phyloP scores from a whole-genome alignment of 2,888 invertebrate genomes.

The Meteorus colon region DNA sequence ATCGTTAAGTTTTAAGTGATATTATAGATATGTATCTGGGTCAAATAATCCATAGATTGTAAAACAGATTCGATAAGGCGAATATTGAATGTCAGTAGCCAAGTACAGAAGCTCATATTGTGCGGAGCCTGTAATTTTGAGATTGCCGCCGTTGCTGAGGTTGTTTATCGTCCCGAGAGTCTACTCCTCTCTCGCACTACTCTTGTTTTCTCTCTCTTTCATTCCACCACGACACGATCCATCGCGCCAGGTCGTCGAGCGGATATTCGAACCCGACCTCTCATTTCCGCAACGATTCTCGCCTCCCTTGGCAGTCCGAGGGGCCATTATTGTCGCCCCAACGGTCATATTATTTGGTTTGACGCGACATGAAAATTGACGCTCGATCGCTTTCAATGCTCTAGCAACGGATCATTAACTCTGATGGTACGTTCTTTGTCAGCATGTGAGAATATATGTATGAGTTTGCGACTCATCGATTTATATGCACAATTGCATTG shows the following conservation, averaged over 20 bases:
- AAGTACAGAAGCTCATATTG: slow-evolving; percentile 5
- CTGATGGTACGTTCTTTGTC: slow-evolving; percentile 9
- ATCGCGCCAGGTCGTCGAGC: slow-evolving; percentile 36
- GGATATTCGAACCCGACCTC: slow-evolving; percentile 45
- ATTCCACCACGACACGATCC: neutral
- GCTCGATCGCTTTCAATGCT: slow-evolving; percentile 38
- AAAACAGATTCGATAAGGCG: neutral
- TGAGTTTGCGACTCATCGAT: slow-evolving; percentile 26
- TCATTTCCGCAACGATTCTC: slow-evolving; percentile 42
- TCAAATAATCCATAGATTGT: slow-evolving; percentile 4
- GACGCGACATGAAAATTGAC: slow-evolving; percentile 38
- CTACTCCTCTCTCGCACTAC: neutral
- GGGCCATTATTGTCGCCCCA: slow-evolving; percentile 39
- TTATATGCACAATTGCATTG: slow-evolving; percentile 23
- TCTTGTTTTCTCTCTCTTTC: neutral
- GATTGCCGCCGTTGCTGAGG: slow-evolving; percentile 29
- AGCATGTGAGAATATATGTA: slow-evolving; percentile 6
- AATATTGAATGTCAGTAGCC: slow-evolving; percentile 6
- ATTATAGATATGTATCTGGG: slow-evolving; percentile 3
- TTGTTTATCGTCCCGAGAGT: slow-evolving; percentile 23
- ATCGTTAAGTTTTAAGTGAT: neutral
- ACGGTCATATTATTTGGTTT: slow-evolving; percentile 39
- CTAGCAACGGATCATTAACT: slow-evolving; percentile 34
- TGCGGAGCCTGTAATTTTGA: slow-evolving; percentile 23
- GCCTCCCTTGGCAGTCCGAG: slow-evolving; percentile 37